phyloP scores from a whole-genome alignment of 2,888 invertebrate species.

The Troglohyphantes excavatus region DNA sequence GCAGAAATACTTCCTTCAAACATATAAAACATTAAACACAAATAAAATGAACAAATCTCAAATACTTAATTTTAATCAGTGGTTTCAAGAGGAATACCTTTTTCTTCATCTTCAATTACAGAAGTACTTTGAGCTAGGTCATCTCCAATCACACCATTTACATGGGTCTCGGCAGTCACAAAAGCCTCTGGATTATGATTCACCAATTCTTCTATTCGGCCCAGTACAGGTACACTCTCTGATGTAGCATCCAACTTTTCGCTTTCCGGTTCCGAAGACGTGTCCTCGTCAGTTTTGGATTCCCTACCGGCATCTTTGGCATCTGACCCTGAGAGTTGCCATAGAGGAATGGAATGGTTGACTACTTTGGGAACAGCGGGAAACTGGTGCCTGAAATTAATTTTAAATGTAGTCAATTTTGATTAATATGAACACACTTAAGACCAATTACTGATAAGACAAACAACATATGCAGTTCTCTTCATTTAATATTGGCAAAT shows the following conservation, averaged over 20 bases:
- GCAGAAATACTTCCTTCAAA: no score
- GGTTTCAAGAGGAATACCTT: background rate
- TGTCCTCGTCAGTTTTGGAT: background rate
- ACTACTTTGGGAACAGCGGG: constrained; percentile 57
- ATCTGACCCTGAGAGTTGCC: constrained; percentile 44
- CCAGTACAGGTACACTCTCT: background rate
- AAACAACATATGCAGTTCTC: no score
- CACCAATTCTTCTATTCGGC: background rate
- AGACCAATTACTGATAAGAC: background rate
- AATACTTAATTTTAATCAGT: background rate
- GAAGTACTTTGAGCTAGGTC: background rate
- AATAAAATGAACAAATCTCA: no score
- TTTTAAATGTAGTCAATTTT: background rate
- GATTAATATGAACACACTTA: background rate
- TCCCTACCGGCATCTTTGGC: background rate
- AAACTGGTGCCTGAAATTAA: constrained; percentile 54
- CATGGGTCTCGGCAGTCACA: background rate
- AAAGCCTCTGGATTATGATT: background rate
- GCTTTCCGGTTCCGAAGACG: background rate
- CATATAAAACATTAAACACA: no score
- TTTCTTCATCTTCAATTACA: background rate
- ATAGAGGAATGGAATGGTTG: constrained; percentile 29
- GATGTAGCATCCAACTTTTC: background rate
- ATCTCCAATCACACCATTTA: background rate
- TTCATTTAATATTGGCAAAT: no score